These are phyloP conservation scores for Verasper variegatus DNA, from an alignment of 2,113 vertebrate genomes.

Conservation along the genomic window DNA sequence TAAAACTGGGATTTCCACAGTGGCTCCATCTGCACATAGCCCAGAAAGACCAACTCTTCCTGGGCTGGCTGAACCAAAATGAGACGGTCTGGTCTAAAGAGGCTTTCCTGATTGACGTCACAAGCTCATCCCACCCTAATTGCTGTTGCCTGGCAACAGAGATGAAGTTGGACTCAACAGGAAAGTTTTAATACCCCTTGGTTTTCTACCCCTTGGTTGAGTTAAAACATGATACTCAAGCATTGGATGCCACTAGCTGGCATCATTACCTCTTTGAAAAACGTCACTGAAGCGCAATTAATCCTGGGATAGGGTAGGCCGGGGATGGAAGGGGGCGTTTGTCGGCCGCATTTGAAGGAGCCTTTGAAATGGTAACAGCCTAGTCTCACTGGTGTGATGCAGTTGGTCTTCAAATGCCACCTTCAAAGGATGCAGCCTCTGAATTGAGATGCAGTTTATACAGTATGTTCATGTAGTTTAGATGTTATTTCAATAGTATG, in stretches of 20 bases:
- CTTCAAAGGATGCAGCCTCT: no score
- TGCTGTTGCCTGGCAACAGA: neutral
- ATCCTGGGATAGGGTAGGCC: no score
- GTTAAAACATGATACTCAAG: neutral
- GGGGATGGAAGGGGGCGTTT: no score
- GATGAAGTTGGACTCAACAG: neutral
- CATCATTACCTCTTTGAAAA: no score
- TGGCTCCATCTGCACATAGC: neutral
- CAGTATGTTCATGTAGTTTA: neutral
- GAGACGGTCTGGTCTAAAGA: neutral
- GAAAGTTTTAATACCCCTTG: neutral
- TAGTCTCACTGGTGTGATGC: no score
- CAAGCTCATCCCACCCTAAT: neutral
- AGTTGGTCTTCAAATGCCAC: no score
- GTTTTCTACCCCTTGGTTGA: neutral
- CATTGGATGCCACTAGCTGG: neutral
- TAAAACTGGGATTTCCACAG: conserved; percentile 8
- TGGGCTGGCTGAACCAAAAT: neutral
- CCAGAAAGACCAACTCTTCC: no score
- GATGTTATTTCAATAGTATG: neutral
- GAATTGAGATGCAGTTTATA: no score
- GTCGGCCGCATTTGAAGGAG: no score
- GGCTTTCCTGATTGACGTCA: neutral
- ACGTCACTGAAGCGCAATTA: no score
- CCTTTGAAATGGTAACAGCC: no score